These are phyloP conservation scores for Tridacna gigas DNA, from an alignment of 2,888 invertebrate species.

Conservation along the genomic window DNA sequence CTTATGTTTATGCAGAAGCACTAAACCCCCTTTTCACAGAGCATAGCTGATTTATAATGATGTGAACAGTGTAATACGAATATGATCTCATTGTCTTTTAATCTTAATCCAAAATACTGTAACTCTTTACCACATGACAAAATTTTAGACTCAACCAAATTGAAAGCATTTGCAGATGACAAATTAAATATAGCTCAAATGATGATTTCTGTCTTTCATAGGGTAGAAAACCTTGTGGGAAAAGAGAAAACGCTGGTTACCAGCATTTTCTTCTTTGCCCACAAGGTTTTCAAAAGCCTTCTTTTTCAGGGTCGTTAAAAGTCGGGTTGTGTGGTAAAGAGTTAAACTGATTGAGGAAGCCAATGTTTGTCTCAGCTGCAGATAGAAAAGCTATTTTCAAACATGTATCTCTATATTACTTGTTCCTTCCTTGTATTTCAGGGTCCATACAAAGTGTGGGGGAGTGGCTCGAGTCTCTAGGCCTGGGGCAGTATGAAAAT, in stretches of 20 bases:
- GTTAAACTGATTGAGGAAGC: too few relatives aligned
- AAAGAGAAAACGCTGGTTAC: conserved; percentile 1
- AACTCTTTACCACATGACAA: background rate
- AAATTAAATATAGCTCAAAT: background rate
- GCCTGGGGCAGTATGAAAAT: conserved; percentile 93
- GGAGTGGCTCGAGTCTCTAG: conserved; percentile 91
- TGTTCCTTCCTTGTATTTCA: background rate
- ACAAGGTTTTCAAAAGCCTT: conserved; percentile 1
- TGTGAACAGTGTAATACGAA: too few relatives aligned
- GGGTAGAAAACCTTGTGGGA: background rate
- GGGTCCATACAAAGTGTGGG: conserved; percentile 88
- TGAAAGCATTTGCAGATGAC: background rate
- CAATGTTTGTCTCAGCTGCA: too few relatives aligned
- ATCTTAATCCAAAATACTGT: too few relatives aligned
- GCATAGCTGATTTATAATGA: too few relatives aligned
- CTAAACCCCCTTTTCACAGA: too few relatives aligned
- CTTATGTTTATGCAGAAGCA: too few relatives aligned
- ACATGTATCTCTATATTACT: background rate
- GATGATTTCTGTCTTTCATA: background rate
- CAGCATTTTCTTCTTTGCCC: conserved; percentile 1
- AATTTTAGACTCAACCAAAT: background rate
- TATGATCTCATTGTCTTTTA: too few relatives aligned
- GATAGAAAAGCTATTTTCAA: too few relatives aligned
- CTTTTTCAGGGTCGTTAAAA: background rate
- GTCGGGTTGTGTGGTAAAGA: background rate